Base-by-base conservation (phyloP, 2,888 invertebrate species). In the Notocelia uddmanniana region DNA sequence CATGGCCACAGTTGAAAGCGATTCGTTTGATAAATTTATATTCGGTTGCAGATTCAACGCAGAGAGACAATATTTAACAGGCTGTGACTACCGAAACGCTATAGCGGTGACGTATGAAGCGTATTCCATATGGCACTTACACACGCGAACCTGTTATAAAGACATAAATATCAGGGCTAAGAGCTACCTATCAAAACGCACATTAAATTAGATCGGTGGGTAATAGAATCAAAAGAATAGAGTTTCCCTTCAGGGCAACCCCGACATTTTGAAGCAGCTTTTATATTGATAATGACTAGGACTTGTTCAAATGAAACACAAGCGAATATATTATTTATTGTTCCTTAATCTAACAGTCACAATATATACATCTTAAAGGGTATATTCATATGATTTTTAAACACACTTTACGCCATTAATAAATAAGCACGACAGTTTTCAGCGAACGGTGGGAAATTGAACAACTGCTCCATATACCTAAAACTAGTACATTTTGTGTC, bases 141-240 rank as follows among this genome's bases (percentile, higher is more conserved):
- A 80, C 92, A 92, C 92, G 92, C 92, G 79, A 90, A 82, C 83
- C 80, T 74, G 85, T 85, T 91, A 92, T 91, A 89, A 86, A 92
- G 90, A 91, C 89, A 89, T 91, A 88, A 90, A 89, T 84, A 85
- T 80, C 77, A 74, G 77, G 74, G 63, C 54, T 62, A 70, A 73
- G 74, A 75, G 81, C 79, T 79, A 77, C 78, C 77, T 80, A 83
- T 81, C 79, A 75, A 77, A 77, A 78, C 79, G 79, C 80, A 82
- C 82, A 82, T 85, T 81, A 87, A 85, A 83, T 84, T 86, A 74
- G 80, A 81, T 86, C 74, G 80, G 82, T 86, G 81, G 85, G 84
- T 72, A 72, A 72, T 62, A 72, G 34, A 68, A 68, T 45, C 55
- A 68, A 60, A 68, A 72, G 62, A 68, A 72, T 37, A 50, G 45